phyloP scores from a whole-genome alignment of 1,140 invertebrate species.

The Cydia splendana region DNA sequence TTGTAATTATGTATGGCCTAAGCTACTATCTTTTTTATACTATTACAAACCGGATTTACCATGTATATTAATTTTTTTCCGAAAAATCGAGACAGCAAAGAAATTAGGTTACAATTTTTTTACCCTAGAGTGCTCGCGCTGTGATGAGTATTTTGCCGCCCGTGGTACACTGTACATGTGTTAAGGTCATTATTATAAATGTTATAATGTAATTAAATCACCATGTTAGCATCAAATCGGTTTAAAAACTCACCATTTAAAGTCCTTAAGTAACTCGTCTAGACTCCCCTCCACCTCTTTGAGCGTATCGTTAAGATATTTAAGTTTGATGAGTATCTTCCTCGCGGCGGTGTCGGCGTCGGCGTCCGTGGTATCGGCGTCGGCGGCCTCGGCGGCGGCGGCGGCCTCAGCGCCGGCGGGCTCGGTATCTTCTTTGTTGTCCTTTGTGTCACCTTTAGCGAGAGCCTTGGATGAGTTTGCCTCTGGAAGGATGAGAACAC shows the following conservation, averaged over 20 bases:
- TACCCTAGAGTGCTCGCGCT: no score
- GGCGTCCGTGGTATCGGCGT: conserved; percentile 20
- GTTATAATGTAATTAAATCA: no score
- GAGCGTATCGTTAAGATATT: conserved; percentile 93
- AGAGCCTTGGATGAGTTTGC: conserved; percentile 49
- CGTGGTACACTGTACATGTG: no score
- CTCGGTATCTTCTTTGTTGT: background rate
- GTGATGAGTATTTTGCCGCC: no score
- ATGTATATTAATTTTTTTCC: no score
- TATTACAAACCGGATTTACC: no score
- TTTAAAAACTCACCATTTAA: conserved; percentile 86
- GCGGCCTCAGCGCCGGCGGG: background rate
- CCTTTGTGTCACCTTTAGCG: conserved; percentile 39
- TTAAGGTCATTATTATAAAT: no score
- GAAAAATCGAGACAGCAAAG: no score
- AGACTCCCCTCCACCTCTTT: conserved; percentile 88
- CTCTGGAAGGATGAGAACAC: conserved; percentile 35
- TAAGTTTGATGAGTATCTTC: conserved; percentile 85
- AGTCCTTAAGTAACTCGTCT: conserved; percentile 89
- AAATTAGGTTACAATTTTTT: no score
- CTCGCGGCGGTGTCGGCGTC: conserved; percentile 39
- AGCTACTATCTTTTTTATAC: no score
- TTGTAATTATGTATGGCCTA: no score
- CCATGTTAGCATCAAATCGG: no score
- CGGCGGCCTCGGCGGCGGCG: conserved; percentile 35